phyloP scores from a whole-genome alignment of 2,113 vertebrate genomes.

The Lamprologus callipterus region DNA sequence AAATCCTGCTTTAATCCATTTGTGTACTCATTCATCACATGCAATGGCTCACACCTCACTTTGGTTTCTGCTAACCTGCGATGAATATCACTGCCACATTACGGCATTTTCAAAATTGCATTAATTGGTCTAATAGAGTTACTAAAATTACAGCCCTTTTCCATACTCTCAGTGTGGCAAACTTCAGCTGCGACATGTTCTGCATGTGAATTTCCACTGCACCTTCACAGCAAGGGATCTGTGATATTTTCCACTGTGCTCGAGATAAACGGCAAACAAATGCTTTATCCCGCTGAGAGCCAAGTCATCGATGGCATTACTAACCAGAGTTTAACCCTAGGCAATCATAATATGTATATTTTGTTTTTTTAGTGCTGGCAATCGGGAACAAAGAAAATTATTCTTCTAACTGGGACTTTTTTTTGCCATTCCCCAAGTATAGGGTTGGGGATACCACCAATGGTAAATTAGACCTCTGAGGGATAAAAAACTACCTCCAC shows the following conservation, averaged over 20 bases:
- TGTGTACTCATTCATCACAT: slow-evolving; percentile 7
- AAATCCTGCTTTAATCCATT: not conserved
- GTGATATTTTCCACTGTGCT: not conserved
- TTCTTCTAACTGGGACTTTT: not conserved
- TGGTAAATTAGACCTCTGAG: not conserved
- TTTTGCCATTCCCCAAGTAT: not conserved
- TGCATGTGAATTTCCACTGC: not conserved
- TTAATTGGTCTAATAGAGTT: not conserved
- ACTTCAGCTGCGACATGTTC: not conserved
- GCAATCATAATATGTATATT: not conserved
- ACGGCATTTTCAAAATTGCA: not conserved
- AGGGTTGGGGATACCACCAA: not conserved
- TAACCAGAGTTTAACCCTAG: not conserved
- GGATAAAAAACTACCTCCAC: not conserved
- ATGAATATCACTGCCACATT: not conserved
- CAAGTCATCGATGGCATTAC: not conserved
- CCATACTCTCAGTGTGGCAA: not conserved
- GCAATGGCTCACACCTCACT: not conserved
- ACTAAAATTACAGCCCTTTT: not conserved
- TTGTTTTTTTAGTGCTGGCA: not conserved
- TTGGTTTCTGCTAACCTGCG: not conserved
- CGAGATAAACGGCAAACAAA: not conserved
- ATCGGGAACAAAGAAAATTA: not conserved
- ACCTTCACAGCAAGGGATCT: not conserved
- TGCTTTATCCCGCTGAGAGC: not conserved